Evolutionary conservation across 2,888 invertebrate genomes (phyloP), one percentile per base, ranked within the genome.

Genomic region (Acleris cristana): DNA sequence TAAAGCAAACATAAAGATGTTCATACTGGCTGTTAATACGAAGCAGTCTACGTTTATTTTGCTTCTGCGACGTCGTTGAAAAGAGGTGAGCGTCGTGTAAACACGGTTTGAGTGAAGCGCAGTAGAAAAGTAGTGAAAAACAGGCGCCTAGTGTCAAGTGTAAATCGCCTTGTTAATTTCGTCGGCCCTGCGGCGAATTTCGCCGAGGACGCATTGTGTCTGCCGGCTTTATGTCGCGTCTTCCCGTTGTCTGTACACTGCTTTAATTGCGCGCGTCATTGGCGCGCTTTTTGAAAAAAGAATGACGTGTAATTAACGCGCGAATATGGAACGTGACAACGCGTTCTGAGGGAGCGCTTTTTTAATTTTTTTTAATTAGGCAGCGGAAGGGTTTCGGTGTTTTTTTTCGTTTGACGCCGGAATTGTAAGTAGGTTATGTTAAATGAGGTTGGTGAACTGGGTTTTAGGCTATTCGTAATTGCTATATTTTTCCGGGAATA

Each of bases 111-210:
- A 76, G 79, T 80, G 82, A 77, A 77, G 75, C 74, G 75, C 75
- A 77, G 80, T 80, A 66, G 82, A 82, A 88, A 86, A 88, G 87
- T 87, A 87, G 89, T 87, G 86, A 84, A 90, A 91, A 89, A 86
- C 88, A 89, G 86, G 78, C 83, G 84, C 84, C 88, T 88, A 88
- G 91, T 90, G 92, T 90, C 90, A 91, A 93, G 93, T 90, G 90
- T 92, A 93, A 92, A 93, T 93, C 92, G 91, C 92, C 92, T 93
- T 93, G 93, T 93, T 93, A 93, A 93, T 93, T 92, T 92, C 84
- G 80, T 85, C 83, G 82, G 85, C 83, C 93, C 92, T 89, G 93
- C 93, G 93, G 93, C 93, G 86, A 92, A 92, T 91, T 92, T 92
- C 81, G 87, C 87, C 84, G 91, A 93, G 92, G 90, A 92, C 87